Evolutionary conservation across 2,888 invertebrate genomes (phyloP).

Genomic region (Amphiduros pacificus): DNA sequence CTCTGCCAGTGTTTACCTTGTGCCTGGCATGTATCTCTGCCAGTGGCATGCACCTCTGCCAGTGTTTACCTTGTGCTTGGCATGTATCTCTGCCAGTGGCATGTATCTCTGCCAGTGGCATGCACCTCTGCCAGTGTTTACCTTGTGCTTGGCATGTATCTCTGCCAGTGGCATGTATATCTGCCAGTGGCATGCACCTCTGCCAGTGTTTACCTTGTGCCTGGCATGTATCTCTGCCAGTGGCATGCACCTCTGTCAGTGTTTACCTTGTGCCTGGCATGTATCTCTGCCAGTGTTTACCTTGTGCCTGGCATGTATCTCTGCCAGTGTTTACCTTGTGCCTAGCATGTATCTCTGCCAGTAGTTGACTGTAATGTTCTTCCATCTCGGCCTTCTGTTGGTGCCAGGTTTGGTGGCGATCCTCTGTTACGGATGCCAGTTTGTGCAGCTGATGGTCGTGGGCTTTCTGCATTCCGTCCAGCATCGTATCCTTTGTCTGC

Average conservation of each 20-base stretch:
- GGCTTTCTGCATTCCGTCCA: conserved; percentile 40
- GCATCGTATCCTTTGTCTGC: conserved; percentile 37
- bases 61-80: no score
- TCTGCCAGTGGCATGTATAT: no score
- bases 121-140: no score
- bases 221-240: neutral
- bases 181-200: no score
- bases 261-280: neutral
- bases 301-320: conserved; percentile 41
- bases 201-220: no score
- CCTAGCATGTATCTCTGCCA: conserved; percentile 47
- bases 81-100: no score
- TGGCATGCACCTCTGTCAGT: neutral
- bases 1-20: no score
- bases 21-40: no score
- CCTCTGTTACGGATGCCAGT: conserved; percentile 43
- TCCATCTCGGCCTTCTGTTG: conserved; percentile 54
- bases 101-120: no score
- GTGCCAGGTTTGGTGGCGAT: conserved; percentile 47
- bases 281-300: neutral
- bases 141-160: no score
- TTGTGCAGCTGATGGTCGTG: conserved; percentile 50
- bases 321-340: conserved; percentile 46
- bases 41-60: no score
- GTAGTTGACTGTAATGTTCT: conserved; percentile 47